Evolutionary conservation across 2,888 invertebrate species (phyloP).

Genomic region (Nesidiocoris tenuis): DNA sequence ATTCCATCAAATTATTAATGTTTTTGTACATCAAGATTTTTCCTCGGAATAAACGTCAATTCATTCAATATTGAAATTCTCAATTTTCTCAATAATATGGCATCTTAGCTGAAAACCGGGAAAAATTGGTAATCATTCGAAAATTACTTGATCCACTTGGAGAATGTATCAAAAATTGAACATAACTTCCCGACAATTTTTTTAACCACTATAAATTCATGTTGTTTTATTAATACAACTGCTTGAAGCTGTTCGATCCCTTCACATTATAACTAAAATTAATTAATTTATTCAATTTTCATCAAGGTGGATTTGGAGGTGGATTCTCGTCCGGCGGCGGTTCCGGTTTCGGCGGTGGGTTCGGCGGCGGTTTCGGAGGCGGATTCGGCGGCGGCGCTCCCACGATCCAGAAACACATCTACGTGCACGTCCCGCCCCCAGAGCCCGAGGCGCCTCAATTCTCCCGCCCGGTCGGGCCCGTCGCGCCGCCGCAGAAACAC

Average conservation of each 20-base stretch:
- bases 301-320: slow-evolving; percentile 35
- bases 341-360: slow-evolving; percentile 55
- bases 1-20: too few species aligned
- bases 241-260: too few species aligned
- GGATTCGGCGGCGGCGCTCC: slow-evolving; percentile 58
- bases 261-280: too few species aligned
- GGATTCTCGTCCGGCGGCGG: slow-evolving; percentile 44
- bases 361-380: slow-evolving; percentile 58
- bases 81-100: too few species aligned
- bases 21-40: too few species aligned
- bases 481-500: slow-evolving; percentile 78
- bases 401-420: slow-evolving; percentile 81
- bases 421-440: slow-evolving; percentile 86
- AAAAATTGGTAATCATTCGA: not conserved
- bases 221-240: too few species aligned
- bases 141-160: not conserved
- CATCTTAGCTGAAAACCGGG: not conserved
- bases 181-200: too few species aligned
- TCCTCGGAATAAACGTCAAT: too few species aligned
- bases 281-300: too few species aligned
- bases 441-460: slow-evolving; percentile 71
- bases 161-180: too few species aligned
- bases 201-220: too few species aligned
- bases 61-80: too few species aligned
- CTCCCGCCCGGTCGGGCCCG: slow-evolving; percentile 64